These are phyloP conservation scores for Nycticorax nycticorax DNA, from an alignment of 2,113 vertebrate species.

Conservation along the genomic window DNA sequence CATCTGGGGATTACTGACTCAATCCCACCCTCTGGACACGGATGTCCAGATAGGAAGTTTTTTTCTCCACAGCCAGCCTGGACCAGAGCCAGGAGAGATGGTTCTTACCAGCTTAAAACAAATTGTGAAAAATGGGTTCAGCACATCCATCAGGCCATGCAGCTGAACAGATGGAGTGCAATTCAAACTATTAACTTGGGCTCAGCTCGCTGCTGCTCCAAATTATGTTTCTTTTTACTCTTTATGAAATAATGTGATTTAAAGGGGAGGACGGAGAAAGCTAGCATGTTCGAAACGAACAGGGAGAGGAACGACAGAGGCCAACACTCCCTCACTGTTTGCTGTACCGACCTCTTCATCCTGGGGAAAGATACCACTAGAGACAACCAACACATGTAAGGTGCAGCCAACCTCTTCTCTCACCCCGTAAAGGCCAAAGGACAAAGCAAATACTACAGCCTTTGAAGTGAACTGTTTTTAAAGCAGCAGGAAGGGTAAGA, in stretches of 20 bases:
- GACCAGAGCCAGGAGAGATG: conserved; percentile 58
- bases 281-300: neutral
- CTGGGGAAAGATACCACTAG: neutral
- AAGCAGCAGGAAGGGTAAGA: neutral
- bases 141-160: conserved; percentile 69
- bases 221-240: conserved; percentile 73
- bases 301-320: conserved; percentile 1
- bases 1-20: neutral
- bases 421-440: neutral
- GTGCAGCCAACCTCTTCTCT: neutral
- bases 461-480: conserved; percentile 34
- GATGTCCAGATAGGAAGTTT: conserved; percentile 43
- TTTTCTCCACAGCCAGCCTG: conserved; percentile 51
- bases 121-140: conserved; percentile 77
- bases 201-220: conserved; percentile 68
- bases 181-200: conserved; percentile 76
- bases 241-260: conserved; percentile 70
- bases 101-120: conserved; percentile 73
- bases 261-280: neutral
- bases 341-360: neutral
- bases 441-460: conserved; percentile 9
- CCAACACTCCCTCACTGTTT: conserved; percentile 24
- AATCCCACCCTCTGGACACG: neutral
- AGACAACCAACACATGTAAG: neutral
- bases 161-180: conserved; percentile 76